phyloP scores from a whole-genome alignment of 2,113 vertebrate genomes.

The Megaceryle torquata region DNA sequence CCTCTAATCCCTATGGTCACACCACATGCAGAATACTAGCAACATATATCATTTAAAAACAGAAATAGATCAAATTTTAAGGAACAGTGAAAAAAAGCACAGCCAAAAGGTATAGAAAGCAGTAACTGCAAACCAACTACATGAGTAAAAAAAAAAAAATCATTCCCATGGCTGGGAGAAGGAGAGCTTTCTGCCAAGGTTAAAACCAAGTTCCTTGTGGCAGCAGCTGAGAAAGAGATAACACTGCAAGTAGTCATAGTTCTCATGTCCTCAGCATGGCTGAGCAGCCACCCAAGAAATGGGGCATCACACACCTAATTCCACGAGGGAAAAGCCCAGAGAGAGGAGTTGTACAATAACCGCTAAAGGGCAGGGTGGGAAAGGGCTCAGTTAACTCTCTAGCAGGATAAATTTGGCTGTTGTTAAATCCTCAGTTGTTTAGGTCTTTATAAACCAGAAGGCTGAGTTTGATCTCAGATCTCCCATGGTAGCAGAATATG shows the following conservation, averaged over 20 bases:
- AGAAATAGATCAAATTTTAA: background rate
- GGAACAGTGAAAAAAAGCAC: background rate
- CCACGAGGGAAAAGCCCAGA: rapidly evolving
- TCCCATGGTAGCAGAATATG: background rate
- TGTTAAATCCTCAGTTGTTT: background rate
- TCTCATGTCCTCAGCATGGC: background rate
- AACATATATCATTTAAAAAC: background rate
- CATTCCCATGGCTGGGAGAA: background rate
- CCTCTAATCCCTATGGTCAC: background rate
- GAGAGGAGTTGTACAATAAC: background rate
- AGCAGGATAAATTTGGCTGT: background rate
- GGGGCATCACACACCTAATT: background rate
- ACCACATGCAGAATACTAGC: background rate
- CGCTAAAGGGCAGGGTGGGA: background rate
- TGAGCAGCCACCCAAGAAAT: background rate
- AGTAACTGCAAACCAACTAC: background rate
- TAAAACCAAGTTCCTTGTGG: background rate
- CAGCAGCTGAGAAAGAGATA: background rate
- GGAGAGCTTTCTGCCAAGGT: background rate
- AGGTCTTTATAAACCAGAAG: background rate
- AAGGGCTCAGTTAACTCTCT: background rate
- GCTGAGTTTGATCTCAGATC: background rate
- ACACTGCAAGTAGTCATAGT: background rate
- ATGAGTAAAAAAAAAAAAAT: background rate
- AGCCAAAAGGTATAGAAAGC: background rate